Conservation (phyloP, 2,888 invertebrate genomes). For the Scaptomyza cyrtandrae region DNA sequence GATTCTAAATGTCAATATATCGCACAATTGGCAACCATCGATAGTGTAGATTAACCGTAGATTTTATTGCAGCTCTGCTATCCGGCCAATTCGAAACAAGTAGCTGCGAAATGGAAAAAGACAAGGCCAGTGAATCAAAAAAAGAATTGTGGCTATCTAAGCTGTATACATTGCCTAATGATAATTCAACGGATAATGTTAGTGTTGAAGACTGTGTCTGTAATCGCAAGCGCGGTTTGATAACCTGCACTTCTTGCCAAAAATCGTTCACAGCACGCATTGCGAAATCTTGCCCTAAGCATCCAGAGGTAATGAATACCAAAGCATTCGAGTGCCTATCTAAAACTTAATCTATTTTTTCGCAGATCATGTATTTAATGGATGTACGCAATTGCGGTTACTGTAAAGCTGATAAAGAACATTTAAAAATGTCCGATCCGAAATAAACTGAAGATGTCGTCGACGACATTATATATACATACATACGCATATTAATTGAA, state of each 20-base stretch:
- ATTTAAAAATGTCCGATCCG: slow-evolving; percentile 27
- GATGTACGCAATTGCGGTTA: slow-evolving; percentile 54
- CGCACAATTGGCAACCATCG: background rate
- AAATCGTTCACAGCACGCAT: slow-evolving; percentile 57
- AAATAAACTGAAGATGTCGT: slow-evolving; percentile 15
- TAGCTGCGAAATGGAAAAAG: background rate
- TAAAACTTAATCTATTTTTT: background rate
- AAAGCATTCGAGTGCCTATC: background rate
- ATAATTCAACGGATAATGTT: background rate
- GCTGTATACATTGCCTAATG: background rate
- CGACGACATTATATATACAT: slow-evolving; percentile 15
- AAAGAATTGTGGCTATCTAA: background rate
- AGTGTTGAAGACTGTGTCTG: slow-evolving; percentile 37
- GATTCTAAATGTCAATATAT: background rate
- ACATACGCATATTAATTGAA: background rate
- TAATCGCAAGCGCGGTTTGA: slow-evolving; percentile 37
- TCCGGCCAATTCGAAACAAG: background rate
- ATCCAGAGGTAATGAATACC: slow-evolving; percentile 49
- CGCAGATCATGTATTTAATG: slow-evolving; percentile 51
- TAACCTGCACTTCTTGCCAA: slow-evolving; percentile 40
- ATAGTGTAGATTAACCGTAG: background rate
- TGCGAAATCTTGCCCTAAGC: slow-evolving; percentile 35
- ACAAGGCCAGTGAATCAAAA: background rate
- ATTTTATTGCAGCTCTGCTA: background rate
- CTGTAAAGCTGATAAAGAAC: slow-evolving; percentile 40